Evolutionary conservation across 2,113 vertebrate species (phyloP), one percentile per base, ranked within the genome.

Genomic region (Pandion haliaetus): DNA sequence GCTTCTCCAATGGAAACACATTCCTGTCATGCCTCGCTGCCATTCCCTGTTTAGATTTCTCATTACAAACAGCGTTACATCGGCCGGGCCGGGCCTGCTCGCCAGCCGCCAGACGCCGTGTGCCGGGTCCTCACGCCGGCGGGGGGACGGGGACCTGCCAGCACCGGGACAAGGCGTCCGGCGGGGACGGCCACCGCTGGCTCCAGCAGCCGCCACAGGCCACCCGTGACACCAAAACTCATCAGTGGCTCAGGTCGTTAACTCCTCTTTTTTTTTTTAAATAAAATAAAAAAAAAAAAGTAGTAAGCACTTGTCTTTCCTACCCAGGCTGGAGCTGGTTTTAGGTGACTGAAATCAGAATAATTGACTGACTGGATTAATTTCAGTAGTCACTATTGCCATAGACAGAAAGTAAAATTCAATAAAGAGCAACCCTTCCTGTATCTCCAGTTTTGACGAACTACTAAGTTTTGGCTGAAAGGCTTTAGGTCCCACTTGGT

Each of bases 1-100:
- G 97, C 98, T 99, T 98, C 97, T 99, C 99, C 99, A 99, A 99
- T 99, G 98, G 99, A 99, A 99, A 99, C 99, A 99, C 99, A 99
- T 99, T 99, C 99, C 98, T 99, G 99, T 98, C 99, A 99, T 99
- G 99, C 99, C 99, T 99, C 99, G 98, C 98, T 99, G 99, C 99
- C 98, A 98, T 99, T 99, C 98, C 98, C 98, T 99, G 99, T 99
- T 99, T 99, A 99, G 98, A 99, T 99, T 99, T 99, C 99, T 98
- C 99, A 99, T 99, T 99, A 99, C 98, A 99, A 99, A 99, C 98
- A 99, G 98, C 96, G 98, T 99, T 99, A 99, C 98, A 98, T 97
- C 98, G 98, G 97, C 98, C 89, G 93, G 98, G 98, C 98, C 93
- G 97, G 98, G 97, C 98, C 96, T 92, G 96, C 91, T 97, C 96